Evolutionary conservation across 2,888 invertebrate species (phyloP).

Genomic region (Sphaeridia pumilis): DNA sequence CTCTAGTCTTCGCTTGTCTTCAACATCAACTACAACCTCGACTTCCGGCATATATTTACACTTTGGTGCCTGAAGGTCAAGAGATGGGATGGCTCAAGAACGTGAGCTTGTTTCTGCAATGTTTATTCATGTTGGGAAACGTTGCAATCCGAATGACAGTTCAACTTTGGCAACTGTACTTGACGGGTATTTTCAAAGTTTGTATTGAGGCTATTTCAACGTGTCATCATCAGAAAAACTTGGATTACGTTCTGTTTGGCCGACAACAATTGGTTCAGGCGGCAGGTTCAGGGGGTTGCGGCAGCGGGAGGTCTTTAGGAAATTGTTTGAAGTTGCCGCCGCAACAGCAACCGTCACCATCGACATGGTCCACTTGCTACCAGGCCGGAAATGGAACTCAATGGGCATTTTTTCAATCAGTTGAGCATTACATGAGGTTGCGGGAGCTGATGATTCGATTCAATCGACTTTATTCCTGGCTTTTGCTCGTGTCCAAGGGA

Average conservation of each 20-base stretch:
- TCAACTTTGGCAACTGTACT: not conserved
- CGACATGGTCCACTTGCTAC: not conserved
- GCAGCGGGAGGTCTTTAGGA: no score
- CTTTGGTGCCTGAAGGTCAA: no score
- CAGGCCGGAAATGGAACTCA: no score
- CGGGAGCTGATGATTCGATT: not conserved
- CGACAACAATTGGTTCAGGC: no score
- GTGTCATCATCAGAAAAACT: not conserved
- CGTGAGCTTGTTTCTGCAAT: not conserved
- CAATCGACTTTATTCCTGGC: not conserved
- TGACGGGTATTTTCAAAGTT: not conserved
- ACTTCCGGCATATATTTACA: no score
- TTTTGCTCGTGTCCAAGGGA: not conserved
- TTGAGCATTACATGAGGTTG: slow-evolving; percentile 1
- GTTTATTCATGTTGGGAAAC: not conserved
- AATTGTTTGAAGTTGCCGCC: not conserved
- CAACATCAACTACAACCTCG: no score
- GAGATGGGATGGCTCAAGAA: not conserved
- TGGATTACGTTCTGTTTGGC: no score
- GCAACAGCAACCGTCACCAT: not conserved
- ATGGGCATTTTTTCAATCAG: not conserved
- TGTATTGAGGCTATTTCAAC: not conserved
- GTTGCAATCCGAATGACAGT: not conserved
- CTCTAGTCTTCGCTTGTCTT: no score
- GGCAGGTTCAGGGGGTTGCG: no score